Conservation (phyloP, 2,113 vertebrate species). For the Parus major region DNA sequence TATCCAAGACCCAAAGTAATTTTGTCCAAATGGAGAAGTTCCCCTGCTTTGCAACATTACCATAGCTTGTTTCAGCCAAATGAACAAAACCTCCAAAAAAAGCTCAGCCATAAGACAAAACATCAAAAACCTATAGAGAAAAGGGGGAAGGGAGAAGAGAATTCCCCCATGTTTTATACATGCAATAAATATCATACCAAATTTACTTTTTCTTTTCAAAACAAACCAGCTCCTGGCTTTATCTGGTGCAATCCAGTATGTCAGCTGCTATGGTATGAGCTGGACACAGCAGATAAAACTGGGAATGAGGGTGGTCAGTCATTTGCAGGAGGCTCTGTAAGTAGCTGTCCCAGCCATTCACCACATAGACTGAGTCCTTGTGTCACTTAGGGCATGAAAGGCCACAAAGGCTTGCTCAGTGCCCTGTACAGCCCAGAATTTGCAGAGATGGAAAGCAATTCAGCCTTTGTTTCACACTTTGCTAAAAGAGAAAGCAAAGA, state of each 20-base stretch:
- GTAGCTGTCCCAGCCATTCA: background rate
- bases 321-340: background rate
- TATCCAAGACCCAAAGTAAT: background rate
- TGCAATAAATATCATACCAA: background rate
- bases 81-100: background rate
- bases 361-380: background rate
- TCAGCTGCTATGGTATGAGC: background rate
- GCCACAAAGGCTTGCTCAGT: slow-evolving; percentile 37
- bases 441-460: background rate
- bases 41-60: background rate
- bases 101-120: background rate
- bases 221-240: background rate
- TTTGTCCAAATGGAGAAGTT: background rate
- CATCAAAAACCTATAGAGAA: background rate
- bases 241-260: background rate
- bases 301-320: background rate
- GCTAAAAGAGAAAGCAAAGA: background rate
- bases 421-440: accelerated
- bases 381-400: background rate
- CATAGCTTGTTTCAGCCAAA: background rate
- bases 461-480: background rate
- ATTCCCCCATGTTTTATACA: background rate
- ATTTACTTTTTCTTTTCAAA: background rate
- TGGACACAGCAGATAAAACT: background rate
- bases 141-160: accelerated